Evolutionary conservation across 2,888 invertebrate species (phyloP).

Genomic region (Tineola bisselliella): DNA sequence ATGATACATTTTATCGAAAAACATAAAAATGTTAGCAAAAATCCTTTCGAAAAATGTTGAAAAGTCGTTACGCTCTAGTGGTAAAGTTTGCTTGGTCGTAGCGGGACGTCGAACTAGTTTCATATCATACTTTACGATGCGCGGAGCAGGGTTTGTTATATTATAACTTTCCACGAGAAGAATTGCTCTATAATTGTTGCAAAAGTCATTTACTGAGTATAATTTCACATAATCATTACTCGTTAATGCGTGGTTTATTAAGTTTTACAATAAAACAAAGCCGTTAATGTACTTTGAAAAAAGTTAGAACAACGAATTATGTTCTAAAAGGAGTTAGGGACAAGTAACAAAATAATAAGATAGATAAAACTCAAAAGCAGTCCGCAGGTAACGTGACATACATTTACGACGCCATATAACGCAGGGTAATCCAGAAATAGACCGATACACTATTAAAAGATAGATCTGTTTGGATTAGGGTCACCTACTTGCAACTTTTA

Average conservation of each 20-base stretch:
- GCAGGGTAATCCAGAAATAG: neutral
- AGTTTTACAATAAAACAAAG: neutral
- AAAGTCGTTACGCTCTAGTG: slow-evolving; percentile 5
- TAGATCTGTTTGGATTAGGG: neutral
- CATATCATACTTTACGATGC: slow-evolving; percentile 5
- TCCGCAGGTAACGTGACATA: neutral
- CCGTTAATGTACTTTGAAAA: neutral
- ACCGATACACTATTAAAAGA: neutral
- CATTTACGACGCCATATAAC: neutral
- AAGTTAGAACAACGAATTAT: too few species aligned
- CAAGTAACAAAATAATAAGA: too few species aligned
- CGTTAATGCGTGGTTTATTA: neutral
- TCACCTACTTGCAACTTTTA: neutral
- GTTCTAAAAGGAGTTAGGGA: too few species aligned
- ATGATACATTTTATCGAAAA: neutral
- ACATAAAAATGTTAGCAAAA: neutral
- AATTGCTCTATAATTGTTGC: neutral
- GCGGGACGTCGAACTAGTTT: neutral
- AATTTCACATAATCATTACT: neutral
- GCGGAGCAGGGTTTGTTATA: neutral
- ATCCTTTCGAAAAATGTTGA: slow-evolving; percentile 1
- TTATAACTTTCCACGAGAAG: neutral
- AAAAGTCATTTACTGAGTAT: neutral
- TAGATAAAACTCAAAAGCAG: too few species aligned
- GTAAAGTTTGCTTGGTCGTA: neutral